These are phyloP conservation scores for Dasypus novemcinctus DNA, from an alignment of 2,113 vertebrate species.

Conservation along the genomic window DNA sequence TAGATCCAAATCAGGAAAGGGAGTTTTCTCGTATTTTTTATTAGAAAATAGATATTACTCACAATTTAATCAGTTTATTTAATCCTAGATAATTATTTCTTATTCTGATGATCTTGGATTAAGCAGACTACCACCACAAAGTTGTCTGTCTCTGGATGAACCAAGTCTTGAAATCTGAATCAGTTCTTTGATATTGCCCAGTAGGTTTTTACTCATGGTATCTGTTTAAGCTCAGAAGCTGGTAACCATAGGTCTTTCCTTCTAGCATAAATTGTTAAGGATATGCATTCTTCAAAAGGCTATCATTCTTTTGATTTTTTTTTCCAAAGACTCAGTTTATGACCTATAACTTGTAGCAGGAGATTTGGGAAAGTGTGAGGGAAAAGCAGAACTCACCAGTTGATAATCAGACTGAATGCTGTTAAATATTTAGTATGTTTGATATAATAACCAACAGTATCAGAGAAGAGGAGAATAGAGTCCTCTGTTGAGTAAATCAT, in stretches of 20 bases:
- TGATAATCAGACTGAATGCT: not conserved
- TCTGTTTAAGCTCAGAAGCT: not conserved
- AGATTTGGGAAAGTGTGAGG: not conserved
- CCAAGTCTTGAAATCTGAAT: not conserved
- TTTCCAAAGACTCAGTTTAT: not conserved
- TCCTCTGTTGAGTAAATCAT: not conserved
- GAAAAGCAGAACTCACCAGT: not conserved
- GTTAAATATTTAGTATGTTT: not conserved
- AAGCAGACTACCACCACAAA: not conserved
- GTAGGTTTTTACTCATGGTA: not conserved
- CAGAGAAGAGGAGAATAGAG: not conserved
- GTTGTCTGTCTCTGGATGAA: not conserved
- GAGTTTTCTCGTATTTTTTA: not conserved
- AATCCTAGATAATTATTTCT: not conserved
- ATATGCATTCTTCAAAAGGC: not conserved
- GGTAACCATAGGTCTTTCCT: not conserved
- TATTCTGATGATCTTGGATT: not conserved
- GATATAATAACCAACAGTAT: not conserved
- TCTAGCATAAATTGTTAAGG: constrained; percentile 15
- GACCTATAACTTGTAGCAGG: not conserved
- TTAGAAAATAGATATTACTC: not conserved
- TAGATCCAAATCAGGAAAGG: not conserved
- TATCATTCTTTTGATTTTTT: not conserved
- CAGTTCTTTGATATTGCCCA: not conserved
- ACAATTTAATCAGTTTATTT: not conserved